Evolutionary conservation across 2,113 vertebrate species (phyloP).

Genomic region (Myrmecobius fasciatus): DNA sequence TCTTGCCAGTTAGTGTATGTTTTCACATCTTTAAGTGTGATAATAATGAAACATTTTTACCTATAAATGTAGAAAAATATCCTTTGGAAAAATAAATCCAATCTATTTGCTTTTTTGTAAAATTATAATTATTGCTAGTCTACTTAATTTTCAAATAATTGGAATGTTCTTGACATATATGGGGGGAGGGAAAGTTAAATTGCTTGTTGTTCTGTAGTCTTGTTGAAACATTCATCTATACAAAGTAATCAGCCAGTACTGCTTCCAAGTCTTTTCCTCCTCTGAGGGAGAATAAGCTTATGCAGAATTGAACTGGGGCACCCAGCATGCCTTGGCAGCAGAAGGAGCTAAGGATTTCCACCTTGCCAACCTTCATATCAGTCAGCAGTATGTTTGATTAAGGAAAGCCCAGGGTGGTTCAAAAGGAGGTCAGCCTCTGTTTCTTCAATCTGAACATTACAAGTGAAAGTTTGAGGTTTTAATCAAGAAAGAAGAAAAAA

Average conservation of each 20-base stretch:
- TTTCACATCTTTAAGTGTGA: neutral
- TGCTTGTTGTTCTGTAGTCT: neutral
- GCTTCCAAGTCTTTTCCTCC: neutral
- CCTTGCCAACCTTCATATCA: neutral
- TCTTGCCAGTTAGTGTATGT: neutral
- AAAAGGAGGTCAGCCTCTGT: neutral
- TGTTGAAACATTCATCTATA: neutral
- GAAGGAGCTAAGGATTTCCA: neutral
- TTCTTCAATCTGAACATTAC: neutral
- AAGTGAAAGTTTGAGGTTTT: neutral
- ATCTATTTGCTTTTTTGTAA: constrained; percentile 8
- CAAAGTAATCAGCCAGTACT: constrained; percentile 1
- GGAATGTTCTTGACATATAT: constrained; percentile 12
- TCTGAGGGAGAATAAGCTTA: neutral
- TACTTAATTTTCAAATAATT: constrained; percentile 12
- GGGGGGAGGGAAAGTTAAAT: neutral
- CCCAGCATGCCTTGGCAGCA: neutral
- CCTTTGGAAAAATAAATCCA: constrained; percentile 33
- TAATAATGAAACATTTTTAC: neutral
- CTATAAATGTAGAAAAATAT: constrained; percentile 12
- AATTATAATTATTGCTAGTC: constrained; percentile 1
- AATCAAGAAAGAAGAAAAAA: neutral
- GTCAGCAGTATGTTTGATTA: neutral
- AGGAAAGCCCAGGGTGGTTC: neutral
- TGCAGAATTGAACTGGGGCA: neutral